phyloP scores from a whole-genome alignment of 2,888 invertebrate species.

The Onthophagus sagittarius region DNA sequence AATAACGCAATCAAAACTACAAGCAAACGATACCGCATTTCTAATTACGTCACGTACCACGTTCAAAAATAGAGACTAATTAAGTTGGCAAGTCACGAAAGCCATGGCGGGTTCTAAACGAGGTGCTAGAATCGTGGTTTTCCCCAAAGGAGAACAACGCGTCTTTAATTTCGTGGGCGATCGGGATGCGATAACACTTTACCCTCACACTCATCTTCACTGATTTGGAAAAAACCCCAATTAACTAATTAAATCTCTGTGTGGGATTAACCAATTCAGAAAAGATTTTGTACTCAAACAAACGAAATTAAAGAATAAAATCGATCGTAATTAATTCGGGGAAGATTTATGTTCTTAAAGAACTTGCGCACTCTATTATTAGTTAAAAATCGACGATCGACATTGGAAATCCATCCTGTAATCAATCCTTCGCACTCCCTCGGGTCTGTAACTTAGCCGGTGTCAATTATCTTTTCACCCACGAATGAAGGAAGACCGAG shows the following conservation, averaged over 20 bases:
- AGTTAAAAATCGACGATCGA: background rate
- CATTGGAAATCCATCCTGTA: background rate
- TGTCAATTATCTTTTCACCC: conserved; percentile 39
- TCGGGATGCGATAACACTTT: conserved; percentile 1
- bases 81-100: background rate
- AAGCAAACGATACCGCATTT: background rate
- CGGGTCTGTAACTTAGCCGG: conserved; percentile 34
- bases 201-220: background rate
- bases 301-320: too few species aligned
- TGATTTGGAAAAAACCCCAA: background rate
- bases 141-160: conserved; percentile 5
- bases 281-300: too few species aligned
- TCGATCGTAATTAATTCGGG: too few species aligned
- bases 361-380: conserved; percentile 30
- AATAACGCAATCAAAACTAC: background rate
- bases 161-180: background rate
- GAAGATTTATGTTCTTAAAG: background rate
- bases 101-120: background rate
- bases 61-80: background rate
- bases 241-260: conserved; percentile 7
- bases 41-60: background rate
- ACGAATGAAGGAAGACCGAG: conserved; percentile 9
- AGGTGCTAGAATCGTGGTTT: conserved; percentile 1
- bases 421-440: background rate
- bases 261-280: background rate